Conservation (phyloP, 2,797 vertebrate genomes). For the Morus bassanus region DNA sequence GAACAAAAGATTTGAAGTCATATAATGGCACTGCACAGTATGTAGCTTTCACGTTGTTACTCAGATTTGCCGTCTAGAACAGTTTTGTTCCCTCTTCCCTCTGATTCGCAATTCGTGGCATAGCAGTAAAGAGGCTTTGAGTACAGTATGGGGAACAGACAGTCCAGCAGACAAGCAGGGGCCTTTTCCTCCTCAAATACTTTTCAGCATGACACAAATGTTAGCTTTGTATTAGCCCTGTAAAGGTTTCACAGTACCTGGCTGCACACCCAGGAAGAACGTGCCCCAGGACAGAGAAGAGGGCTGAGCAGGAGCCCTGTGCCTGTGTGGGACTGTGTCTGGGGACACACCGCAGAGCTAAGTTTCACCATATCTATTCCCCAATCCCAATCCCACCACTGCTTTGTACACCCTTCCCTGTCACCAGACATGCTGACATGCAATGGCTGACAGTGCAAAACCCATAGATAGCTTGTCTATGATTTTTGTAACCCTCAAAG, state of each 20-base stretch:
- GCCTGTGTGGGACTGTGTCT: rapidly evolving
- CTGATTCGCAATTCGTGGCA: not conserved
- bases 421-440: not conserved
- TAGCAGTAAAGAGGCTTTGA: constrained; percentile 24
- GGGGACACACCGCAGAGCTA: rapidly evolving
- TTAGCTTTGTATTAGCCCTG: not conserved
- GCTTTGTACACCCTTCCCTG: not conserved
- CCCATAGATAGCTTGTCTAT: not conserved
- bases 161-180: constrained; percentile 9
- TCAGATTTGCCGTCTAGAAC: constrained; percentile 3
- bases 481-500: not conserved
- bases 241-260: not conserved
- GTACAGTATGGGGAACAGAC: not conserved
- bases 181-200: constrained; percentile 6
- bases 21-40: constrained; percentile 9
- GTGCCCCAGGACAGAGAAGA: not conserved
- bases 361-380: not conserved
- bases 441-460: not conserved
- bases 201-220: not conserved
- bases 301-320: not conserved
- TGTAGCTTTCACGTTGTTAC: constrained; percentile 2
- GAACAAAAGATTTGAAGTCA: constrained; percentile 45
- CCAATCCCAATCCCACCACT: not conserved
- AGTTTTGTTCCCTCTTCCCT: not conserved
- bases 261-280: not conserved